Percentiles rank a stretch among this genome's conserved stretches.
Conservation (phyloP, 2,797 vertebrate genomes). For the Pterois miles region DNA sequence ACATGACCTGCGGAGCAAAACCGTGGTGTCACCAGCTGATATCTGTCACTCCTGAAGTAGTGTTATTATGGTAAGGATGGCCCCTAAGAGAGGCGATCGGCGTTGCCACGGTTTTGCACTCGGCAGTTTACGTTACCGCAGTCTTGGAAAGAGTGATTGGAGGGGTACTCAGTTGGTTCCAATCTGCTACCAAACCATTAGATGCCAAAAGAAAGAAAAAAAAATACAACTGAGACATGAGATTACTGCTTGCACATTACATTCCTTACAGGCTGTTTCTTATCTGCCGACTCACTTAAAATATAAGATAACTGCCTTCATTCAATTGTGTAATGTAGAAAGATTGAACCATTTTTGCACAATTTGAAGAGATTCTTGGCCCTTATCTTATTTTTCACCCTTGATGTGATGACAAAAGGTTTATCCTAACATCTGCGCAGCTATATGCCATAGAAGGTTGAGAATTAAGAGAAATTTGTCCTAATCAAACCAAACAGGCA, state of each 20-base stretch:
- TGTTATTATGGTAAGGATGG: too few species aligned
- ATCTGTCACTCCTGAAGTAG: too few species aligned
- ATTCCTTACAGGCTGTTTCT: not conserved
- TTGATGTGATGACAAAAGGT: not conserved
- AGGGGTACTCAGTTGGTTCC: too few species aligned
- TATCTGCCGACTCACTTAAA: not conserved
- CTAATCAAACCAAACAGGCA: not conserved
- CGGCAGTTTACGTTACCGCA: too few species aligned
- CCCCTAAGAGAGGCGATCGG: accelerated
- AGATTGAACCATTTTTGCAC: not conserved
- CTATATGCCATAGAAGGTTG: not conserved
- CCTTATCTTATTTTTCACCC: not conserved
- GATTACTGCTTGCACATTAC: not conserved
- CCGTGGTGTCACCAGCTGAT: too few species aligned
- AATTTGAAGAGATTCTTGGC: not conserved
- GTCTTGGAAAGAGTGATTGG: too few species aligned
- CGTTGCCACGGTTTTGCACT: too few species aligned
- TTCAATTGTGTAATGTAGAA: not conserved
- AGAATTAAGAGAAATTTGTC: not conserved
- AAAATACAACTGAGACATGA: too few species aligned
- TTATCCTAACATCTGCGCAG: not conserved
- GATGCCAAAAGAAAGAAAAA: too few species aligned
- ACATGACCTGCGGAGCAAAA: too few species aligned
- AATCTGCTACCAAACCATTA: too few species aligned
- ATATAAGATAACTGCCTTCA: not conserved